Percentiles rank a stretch among this genome's conserved stretches.
Evolutionary conservation across 2,888 invertebrate genomes (phyloP).

Genomic region (Eustalomyia histrio): DNA sequence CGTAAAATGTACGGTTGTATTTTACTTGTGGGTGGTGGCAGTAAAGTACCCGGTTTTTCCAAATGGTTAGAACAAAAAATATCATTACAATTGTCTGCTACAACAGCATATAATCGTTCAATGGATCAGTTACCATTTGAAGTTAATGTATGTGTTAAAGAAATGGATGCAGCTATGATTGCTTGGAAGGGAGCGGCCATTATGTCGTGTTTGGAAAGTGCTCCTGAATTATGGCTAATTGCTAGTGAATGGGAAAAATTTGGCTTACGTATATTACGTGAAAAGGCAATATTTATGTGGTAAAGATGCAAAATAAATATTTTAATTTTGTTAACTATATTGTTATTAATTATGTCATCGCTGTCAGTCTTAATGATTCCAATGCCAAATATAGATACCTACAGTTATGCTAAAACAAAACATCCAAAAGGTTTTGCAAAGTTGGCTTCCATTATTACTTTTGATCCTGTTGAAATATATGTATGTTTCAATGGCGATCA

Average conservation of each 20-base stretch:
- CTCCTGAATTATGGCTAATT: slow-evolving; percentile 95
- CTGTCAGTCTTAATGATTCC: too few relatives aligned
- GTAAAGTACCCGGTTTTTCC: slow-evolving; percentile 91
- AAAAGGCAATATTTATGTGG: slow-evolving; percentile 95
- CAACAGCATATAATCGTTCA: slow-evolving; percentile 82
- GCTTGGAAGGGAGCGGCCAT: slow-evolving; percentile 97
- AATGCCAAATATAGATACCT: too few relatives aligned
- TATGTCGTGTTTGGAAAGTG: slow-evolving; percentile 94
- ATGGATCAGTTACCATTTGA: slow-evolving; percentile 83
- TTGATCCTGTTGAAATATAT: too few relatives aligned
- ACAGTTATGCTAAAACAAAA: too few relatives aligned
- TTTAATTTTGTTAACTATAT: too few relatives aligned
- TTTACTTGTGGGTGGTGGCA: slow-evolving; percentile 94
- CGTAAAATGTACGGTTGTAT: slow-evolving; percentile 96
- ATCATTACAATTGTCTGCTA: slow-evolving; percentile 84
- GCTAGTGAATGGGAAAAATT: slow-evolving; percentile 91
- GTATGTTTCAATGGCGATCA: too few relatives aligned
- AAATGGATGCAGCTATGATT: slow-evolving; percentile 93
- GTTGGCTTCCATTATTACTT: too few relatives aligned
- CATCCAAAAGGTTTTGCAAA: too few relatives aligned
- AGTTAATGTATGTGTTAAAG: slow-evolving; percentile 93
- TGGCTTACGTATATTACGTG: slow-evolving; percentile 91
- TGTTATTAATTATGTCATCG: too few relatives aligned
- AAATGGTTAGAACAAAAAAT: slow-evolving; percentile 94
- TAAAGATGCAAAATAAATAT: slow-evolving; percentile 74